Evolutionary conservation across 1,140 invertebrate genomes (phyloP).

Genomic region (Chironomus tepperi): DNA sequence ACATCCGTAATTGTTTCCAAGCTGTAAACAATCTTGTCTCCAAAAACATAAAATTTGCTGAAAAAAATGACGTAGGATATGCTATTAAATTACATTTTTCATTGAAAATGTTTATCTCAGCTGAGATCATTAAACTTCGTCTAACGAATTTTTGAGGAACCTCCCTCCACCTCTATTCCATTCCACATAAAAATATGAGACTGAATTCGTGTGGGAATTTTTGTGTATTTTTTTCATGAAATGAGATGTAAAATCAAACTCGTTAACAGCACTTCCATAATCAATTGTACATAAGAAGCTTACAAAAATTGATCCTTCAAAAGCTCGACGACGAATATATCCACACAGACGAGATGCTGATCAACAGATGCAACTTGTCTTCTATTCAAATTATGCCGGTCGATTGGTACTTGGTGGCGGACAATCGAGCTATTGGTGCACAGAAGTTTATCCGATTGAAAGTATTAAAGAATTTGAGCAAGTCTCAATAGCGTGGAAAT

Average conservation of each 20-base stretch:
- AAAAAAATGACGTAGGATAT: too few relatives aligned
- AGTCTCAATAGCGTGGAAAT: conserved; percentile 61
- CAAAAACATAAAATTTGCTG: too few relatives aligned
- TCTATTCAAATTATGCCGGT: conserved; percentile 63
- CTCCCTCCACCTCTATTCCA: background rate
- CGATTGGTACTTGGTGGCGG: conserved; percentile 42
- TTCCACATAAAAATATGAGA: background rate
- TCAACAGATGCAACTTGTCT: conserved; percentile 54
- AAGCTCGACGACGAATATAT: background rate
- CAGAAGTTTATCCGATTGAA: conserved; percentile 62
- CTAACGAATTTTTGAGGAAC: too few relatives aligned
- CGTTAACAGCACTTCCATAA: too few relatives aligned
- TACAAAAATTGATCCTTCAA: conserved; percentile 17
- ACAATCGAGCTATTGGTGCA: conserved; percentile 44
- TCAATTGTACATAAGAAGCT: background rate
- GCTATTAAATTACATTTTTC: too few relatives aligned
- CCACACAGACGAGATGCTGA: background rate
- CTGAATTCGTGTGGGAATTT: too few relatives aligned
- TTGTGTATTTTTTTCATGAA: too few relatives aligned
- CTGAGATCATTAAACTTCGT: too few relatives aligned
- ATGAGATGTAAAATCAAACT: background rate
- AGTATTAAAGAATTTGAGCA: conserved; percentile 79
- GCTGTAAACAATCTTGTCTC: too few relatives aligned
- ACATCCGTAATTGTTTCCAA: too few relatives aligned
- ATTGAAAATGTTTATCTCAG: too few relatives aligned